Conservation (phyloP, 2,113 vertebrate genomes). For the Albula goreensis region DNA sequence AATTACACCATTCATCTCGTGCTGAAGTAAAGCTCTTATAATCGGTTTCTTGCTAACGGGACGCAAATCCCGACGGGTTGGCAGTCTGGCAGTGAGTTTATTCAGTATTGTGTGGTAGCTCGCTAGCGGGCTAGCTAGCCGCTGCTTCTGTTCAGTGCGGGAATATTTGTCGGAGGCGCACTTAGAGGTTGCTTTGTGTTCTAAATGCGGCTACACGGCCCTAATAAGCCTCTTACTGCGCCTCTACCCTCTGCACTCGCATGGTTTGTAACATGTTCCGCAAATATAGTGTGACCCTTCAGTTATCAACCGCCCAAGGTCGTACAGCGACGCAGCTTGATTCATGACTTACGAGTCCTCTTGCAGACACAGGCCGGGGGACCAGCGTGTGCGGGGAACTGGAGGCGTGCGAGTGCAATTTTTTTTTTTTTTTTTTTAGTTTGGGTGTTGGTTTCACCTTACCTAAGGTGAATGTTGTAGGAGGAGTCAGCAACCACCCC, state of each 20-base stretch:
- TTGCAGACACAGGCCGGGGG: neutral
- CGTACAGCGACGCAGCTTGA: slow-evolving; percentile 41
- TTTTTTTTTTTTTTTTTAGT: neutral
- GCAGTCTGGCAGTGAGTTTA: neutral
- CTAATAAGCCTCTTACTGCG: slow-evolving; percentile 38
- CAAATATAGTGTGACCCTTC: slow-evolving; percentile 38
- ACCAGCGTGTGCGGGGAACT: neutral
- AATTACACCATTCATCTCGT: neutral
- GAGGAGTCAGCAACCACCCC: neutral
- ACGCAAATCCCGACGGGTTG: neutral
- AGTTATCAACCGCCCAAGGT: slow-evolving; percentile 55
- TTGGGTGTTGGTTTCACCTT: slow-evolving; percentile 10
- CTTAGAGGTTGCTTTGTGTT: slow-evolving; percentile 7
- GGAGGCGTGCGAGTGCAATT: neutral
- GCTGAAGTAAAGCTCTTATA: neutral
- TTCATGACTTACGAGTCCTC: slow-evolving; percentile 23
- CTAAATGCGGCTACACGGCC: slow-evolving; percentile 8
- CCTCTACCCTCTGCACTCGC: neutral
- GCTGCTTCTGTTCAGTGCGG: neutral
- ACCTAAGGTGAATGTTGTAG: neutral
- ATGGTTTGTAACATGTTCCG: slow-evolving; percentile 30
- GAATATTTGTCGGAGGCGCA: neutral
- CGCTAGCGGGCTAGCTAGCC: neutral
- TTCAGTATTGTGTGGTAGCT: neutral
- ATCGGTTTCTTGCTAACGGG: neutral